These are phyloP conservation scores for Bryconaethiops microstoma DNA, from an alignment of 2,797 vertebrate genomes.

Conservation along the genomic window DNA sequence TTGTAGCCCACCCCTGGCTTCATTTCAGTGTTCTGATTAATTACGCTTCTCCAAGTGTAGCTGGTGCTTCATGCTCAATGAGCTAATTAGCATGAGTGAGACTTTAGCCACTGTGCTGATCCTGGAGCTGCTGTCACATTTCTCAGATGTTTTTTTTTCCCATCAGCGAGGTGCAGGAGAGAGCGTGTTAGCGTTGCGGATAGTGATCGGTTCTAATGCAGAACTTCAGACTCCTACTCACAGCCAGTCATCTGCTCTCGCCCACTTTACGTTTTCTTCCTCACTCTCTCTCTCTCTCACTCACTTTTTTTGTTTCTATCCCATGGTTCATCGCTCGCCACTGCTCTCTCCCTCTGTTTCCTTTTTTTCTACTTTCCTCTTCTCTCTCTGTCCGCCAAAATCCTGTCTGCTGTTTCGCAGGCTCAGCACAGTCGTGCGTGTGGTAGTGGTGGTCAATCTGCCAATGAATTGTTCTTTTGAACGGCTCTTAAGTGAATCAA, in stretches of 20 bases:
- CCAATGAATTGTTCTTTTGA: neutral
- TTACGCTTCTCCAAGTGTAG: conserved; percentile 44
- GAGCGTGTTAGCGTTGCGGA: conserved; percentile 47
- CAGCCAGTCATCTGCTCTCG: conserved; percentile 53
- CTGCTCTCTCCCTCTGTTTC: neutral
- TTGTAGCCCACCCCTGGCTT: conserved; percentile 41
- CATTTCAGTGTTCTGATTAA: conserved; percentile 48
- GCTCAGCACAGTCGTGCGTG: conserved; percentile 3
- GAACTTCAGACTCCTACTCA: conserved; percentile 53
- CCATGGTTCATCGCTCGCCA: neutral
- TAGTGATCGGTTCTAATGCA: conserved; percentile 47
- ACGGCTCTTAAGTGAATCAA: neutral
- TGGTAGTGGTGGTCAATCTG: neutral
- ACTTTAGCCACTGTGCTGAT: conserved; percentile 45
- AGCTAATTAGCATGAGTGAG: conserved; percentile 54
- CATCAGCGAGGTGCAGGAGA: conserved; percentile 13
- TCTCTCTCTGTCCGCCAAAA: neutral
- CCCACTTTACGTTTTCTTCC: conserved; percentile 46
- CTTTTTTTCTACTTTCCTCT: neutral
- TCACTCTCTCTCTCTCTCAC: conserved; percentile 31
- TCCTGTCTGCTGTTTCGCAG: neutral
- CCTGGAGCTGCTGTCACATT: conserved; percentile 50
- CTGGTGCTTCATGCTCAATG: conserved; percentile 44
- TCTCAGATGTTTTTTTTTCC: conserved; percentile 21
- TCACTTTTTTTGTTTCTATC: neutral